These are phyloP conservation scores for Pimephales promelas DNA, from an alignment of 2,113 vertebrate genomes.

Conservation along the genomic window DNA sequence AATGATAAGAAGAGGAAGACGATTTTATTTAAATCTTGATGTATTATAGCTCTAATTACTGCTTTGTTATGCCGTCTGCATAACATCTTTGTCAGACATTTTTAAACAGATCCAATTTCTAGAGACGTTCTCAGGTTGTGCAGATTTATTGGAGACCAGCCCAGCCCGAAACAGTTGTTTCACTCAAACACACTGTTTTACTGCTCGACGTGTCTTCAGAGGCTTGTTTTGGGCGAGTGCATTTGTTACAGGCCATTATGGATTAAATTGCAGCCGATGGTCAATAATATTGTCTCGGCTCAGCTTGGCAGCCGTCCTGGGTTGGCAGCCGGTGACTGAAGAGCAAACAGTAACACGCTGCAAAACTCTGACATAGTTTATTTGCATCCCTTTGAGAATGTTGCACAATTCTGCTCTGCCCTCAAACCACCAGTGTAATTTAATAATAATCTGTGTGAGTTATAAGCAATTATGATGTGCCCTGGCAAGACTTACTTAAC, in stretches of 20 bases:
- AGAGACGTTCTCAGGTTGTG: neutral
- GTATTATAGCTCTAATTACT: neutral
- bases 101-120: neutral
- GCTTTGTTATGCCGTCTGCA: neutral
- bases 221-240: slow-evolving; percentile 3
- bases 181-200: neutral
- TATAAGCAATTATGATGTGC: slow-evolving; percentile 5
- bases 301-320: slow-evolving; percentile 7
- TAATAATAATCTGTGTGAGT: slow-evolving; percentile 5
- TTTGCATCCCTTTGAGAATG: slow-evolving; percentile 11
- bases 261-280: slow-evolving; percentile 19
- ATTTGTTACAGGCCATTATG: slow-evolving; percentile 30
- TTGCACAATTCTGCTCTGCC: neutral
- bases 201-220: neutral
- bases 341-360: slow-evolving; percentile 15
- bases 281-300: slow-evolving; percentile 29
- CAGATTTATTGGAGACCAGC: neutral
- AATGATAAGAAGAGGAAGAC: neutral
- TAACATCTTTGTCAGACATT: neutral
- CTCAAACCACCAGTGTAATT: slow-evolving; percentile 32
- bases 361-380: slow-evolving; percentile 14
- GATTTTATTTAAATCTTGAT: neutral
- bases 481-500: neutral
- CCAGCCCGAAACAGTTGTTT: neutral
- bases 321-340: slow-evolving; percentile 23